phyloP scores from a whole-genome alignment of 1,140 invertebrate genomes.

The Penaeus vannamei region DNA sequence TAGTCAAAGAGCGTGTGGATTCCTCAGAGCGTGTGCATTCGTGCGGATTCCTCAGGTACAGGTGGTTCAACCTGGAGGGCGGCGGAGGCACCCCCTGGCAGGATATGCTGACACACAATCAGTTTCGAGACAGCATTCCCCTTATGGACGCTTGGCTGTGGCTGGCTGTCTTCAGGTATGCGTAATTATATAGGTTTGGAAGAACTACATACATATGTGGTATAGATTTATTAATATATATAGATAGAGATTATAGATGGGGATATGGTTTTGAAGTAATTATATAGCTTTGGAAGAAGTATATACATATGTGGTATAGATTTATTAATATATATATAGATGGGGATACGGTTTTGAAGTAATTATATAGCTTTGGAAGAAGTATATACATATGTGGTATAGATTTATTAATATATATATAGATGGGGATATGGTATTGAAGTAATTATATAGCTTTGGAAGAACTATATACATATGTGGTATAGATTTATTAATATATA shows the following conservation, averaged over 20 bases:
- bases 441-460: no score
- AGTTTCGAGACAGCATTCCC: slow-evolving; percentile 31
- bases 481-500: background rate
- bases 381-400: background rate
- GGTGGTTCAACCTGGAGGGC: slow-evolving; percentile 40
- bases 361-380: no score
- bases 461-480: background rate
- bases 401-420: background rate
- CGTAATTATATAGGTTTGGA: no score
- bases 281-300: background rate
- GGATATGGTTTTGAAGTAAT: no score
- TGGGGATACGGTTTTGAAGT: no score
- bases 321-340: background rate
- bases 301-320: background rate
- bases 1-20: no score
- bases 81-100: background rate
- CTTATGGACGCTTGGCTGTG: slow-evolving; percentile 35
- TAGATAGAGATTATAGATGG: background rate
- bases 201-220: background rate
- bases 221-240: background rate
- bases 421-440: no score
- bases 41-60: background rate
- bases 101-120: background rate
- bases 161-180: slow-evolving; percentile 22
- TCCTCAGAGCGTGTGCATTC: background rate